Percentiles rank a stretch among this genome's conserved stretches.
Evolutionary conservation across 2,888 invertebrate genomes (phyloP).

Genomic region (Psococerastis gibbosa): DNA sequence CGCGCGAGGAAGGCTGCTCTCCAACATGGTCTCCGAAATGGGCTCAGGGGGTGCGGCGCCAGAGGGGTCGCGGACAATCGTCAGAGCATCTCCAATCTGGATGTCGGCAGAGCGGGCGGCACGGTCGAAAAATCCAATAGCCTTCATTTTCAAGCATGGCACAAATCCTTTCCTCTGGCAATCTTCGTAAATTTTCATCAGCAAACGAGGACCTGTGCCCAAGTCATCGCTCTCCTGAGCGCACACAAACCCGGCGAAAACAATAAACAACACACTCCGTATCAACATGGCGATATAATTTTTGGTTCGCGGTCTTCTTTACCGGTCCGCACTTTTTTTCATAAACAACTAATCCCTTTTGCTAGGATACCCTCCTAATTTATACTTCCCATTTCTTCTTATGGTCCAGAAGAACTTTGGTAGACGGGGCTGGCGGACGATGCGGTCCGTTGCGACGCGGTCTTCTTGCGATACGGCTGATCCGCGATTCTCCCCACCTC

Average conservation of each 20-base stretch:
- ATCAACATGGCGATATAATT: constrained; percentile 16
- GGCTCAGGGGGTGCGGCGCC: constrained; percentile 36
- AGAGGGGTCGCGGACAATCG: constrained; percentile 45
- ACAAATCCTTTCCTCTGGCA: constrained; percentile 49
- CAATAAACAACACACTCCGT: constrained; percentile 23
- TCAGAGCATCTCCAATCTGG: constrained; percentile 38
- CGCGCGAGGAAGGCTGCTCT: constrained; percentile 44
- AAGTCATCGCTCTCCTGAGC: constrained; percentile 36
- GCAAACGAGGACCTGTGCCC: constrained; percentile 17
- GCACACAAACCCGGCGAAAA: constrained; percentile 20
- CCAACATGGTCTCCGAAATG: constrained; percentile 46
- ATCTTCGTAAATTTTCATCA: constrained; percentile 44
- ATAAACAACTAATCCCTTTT: constrained; percentile 6
- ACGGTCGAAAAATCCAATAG: constrained; percentile 57
- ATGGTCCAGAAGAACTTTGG: not conserved
- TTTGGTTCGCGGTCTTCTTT: not conserved
- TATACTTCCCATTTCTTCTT: constrained; percentile 10
- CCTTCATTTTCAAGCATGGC: constrained; percentile 64
- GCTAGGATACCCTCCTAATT: constrained; percentile 3
- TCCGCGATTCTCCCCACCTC: not conserved
- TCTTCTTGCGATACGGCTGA: not conserved
- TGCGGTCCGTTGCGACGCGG: not conserved
- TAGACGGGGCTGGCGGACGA: not conserved
- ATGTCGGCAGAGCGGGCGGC: constrained; percentile 32
- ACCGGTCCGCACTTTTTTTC: constrained; percentile 9